phyloP scores from a whole-genome alignment of 64 coral and sea anemone species.

The Cladopsammia gracilis region DNA sequence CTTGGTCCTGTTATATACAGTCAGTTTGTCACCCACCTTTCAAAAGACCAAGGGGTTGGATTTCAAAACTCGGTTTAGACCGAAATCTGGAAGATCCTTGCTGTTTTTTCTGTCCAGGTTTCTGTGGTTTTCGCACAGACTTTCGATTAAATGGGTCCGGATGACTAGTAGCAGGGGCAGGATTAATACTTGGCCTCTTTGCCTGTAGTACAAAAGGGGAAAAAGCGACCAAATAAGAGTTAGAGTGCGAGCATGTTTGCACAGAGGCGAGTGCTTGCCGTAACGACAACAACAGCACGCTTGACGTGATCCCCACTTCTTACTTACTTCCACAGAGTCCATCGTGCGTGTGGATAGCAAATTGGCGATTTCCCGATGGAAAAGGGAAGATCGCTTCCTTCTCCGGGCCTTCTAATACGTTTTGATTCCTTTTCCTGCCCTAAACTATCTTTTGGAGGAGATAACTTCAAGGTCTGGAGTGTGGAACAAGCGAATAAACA shows the following conservation, averaged over 20 bases:
- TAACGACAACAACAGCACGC: constrained; percentile 96
- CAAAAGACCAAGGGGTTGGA: constrained; percentile 91
- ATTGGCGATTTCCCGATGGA: constrained; percentile 97
- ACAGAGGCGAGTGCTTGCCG: constrained; percentile 92
- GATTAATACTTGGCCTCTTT: constrained; percentile 87
- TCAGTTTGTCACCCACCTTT: constrained; percentile 89
- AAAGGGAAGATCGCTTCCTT: constrained; percentile 94
- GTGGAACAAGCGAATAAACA: constrained; percentile 98
- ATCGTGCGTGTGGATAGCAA: constrained; percentile 70
- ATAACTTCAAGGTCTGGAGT: constrained; percentile 87
- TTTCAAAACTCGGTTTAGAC: constrained; percentile 88
- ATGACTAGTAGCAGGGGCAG: constrained; percentile 84
- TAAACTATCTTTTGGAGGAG: constrained; percentile 62
- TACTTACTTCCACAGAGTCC: constrained; percentile 97
- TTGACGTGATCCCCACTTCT: constrained; percentile 61
- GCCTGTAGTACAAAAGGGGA: constrained; percentile 70
- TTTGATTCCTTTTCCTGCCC: constrained; percentile 77
- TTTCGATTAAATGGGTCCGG: constrained; percentile 99
- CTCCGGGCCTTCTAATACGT: constrained; percentile 86
- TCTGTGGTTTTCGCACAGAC: constrained; percentile 98
- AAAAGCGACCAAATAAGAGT: constrained; percentile 54
- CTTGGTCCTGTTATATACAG: not conserved
- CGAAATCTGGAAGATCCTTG: constrained; percentile 99
- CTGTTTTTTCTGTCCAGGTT: constrained; percentile 94
- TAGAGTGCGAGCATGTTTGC: constrained; percentile 93